Conservation (phyloP, 2,113 vertebrate genomes). For the Xiphophorus hellerii region DNA sequence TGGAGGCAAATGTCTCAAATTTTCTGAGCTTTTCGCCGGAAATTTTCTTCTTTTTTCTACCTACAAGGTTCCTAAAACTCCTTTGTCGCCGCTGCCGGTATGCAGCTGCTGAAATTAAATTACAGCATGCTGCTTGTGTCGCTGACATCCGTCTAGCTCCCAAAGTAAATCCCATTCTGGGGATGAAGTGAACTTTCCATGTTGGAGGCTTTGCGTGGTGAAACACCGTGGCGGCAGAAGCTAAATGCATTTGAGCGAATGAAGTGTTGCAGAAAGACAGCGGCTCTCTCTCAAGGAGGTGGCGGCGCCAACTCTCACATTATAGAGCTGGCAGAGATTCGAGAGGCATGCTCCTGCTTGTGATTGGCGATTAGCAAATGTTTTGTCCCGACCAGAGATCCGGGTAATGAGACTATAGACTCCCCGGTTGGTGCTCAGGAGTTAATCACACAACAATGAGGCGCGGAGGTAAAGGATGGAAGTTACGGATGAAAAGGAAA, state of each 20-base stretch:
- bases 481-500: conserved; percentile 58
- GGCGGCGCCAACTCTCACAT: conserved; percentile 59
- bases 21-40: too few species aligned
- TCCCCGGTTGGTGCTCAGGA: conserved; percentile 71
- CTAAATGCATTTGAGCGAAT: conserved; percentile 33
- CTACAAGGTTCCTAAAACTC: too few species aligned
- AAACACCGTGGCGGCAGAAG: conserved; percentile 54
- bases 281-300: conserved; percentile 37
- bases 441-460: conserved; percentile 84
- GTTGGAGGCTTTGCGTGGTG: conserved; percentile 16
- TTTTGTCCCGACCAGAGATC: conserved; percentile 69
- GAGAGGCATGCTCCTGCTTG: conserved; percentile 52
- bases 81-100: not conserved
- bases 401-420: conserved; percentile 67
- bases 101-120: not conserved
- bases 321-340: conserved; percentile 49
- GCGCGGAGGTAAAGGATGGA: conserved; percentile 51
- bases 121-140: not conserved
- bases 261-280: conserved; percentile 42
- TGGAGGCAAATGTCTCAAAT: too few species aligned
- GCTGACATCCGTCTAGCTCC: conserved; percentile 6
- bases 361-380: conserved; percentile 75
- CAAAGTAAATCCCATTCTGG: conserved; percentile 20
- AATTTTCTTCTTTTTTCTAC: too few species aligned
- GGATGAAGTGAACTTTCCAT: conserved; percentile 26